Evolutionary conservation across 2,797 vertebrate species (phyloP).

Genomic region (Chrosomus eos): DNA sequence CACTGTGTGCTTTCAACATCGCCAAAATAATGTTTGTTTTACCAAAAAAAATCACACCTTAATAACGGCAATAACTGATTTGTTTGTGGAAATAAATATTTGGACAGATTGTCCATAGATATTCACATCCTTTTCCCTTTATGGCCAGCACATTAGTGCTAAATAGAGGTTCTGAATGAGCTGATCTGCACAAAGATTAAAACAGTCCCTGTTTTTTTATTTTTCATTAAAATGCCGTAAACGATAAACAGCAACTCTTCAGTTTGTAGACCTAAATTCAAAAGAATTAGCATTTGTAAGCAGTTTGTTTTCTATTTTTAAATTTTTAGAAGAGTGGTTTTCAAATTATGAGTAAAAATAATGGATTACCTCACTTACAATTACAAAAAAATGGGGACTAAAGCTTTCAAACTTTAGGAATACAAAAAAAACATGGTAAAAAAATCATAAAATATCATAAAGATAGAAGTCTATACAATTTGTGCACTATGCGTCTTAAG

Average conservation of each 20-base stretch:
- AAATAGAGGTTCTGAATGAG: background rate
- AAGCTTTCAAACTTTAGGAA: background rate
- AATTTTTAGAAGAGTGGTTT: background rate
- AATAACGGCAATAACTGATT: constrained; percentile 6
- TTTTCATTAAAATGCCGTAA: background rate
- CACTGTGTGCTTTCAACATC: constrained; percentile 1
- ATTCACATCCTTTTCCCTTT: background rate
- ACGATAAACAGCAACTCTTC: background rate
- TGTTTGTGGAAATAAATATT: constrained; percentile 2
- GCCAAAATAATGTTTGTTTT: constrained; percentile 16
- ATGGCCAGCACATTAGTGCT: background rate
- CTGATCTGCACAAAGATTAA: background rate
- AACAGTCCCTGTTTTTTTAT: background rate
- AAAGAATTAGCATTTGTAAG: background rate
- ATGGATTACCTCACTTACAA: background rate
- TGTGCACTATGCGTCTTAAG: background rate
- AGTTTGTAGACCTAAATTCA: background rate
- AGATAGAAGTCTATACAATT: background rate
- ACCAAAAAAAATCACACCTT: background rate
- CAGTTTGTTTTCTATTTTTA: background rate
- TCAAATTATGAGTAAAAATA: background rate
- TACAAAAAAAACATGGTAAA: background rate
- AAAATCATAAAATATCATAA: constrained; percentile 5
- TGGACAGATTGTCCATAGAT: constrained; percentile 13
- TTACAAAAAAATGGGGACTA: background rate